Base-by-base conservation (phyloP, 2,888 invertebrate species). In the Flabesymbios commensalis region DNA sequence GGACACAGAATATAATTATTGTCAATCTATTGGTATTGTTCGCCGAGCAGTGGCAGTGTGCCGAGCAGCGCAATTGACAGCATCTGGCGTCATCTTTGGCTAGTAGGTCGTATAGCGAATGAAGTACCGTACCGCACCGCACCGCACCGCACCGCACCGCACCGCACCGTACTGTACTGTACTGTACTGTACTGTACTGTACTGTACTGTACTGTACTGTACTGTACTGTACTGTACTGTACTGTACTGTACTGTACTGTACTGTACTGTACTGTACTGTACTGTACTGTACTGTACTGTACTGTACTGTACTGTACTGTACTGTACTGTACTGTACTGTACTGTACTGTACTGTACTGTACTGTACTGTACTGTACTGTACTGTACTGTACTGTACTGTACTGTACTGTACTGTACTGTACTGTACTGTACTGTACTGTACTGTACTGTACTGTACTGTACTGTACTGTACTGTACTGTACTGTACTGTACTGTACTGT, bases 221-320 rank as follows among this genome's bases (percentile, higher is more conserved):
- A 49, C 19, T 39, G 57, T 51, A 49, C 19, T 51, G 39, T 57
- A 57, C 28, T 32, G 36, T 39, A 39, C n/a, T 36, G 39, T 36
- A 36, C 39, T n/a, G 39, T 36, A 14, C n/a, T 36, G 39, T 36
- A 36, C 39, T 26, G 49, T 57, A 36, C 19, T 39, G 24, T 49
- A 57, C 33, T 47, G 57, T 57, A n/a, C 5, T 57, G 49, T 36
- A 33, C 33, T 49, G 57, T 51, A 39, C 31, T 49, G 24, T 57
- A 49, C 29, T 49, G 39, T 57, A 39, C 24, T 57, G 51, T 51
- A 49, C 19, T 24, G 28, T 51, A 41, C 39, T 10, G 33, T 57
- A 31, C 45, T 28, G 49, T 57, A 33, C 33, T n/a, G 45, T 19
- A 39, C 31, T n/a, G 56, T 43, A 7, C n/a, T 36, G 39, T 36